phyloP scores from a whole-genome alignment of 2,797 vertebrate genomes.

The Champsocephalus esox region DNA sequence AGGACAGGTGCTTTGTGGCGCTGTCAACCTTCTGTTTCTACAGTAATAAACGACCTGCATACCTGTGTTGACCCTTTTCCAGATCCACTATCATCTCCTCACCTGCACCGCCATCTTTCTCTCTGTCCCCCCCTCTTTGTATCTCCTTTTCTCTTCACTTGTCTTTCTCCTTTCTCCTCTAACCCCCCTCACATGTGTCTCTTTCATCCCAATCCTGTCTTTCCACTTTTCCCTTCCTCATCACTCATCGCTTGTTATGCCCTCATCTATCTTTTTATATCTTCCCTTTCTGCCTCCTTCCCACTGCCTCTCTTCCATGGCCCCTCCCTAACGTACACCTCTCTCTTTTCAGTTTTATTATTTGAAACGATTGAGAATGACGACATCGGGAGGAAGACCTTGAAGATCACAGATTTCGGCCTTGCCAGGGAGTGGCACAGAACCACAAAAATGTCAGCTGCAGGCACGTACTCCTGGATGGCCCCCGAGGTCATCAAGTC shows the following conservation, averaged over 20 bases:
- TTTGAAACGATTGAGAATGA: conserved; percentile 95
- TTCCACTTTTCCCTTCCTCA: conserved; percentile 22
- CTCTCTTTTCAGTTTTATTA: conserved; percentile 88
- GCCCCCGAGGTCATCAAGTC: conserved; percentile 97
- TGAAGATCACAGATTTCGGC: conserved; percentile 98
- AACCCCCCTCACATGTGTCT: conserved; percentile 8
- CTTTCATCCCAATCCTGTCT: conserved; percentile 31
- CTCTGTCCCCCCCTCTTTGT: conserved; percentile 24
- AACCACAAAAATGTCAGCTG: conserved; percentile 96
- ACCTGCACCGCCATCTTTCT: conserved; percentile 24
- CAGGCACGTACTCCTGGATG: conserved; percentile 98
- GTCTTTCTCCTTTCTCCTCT: neutral
- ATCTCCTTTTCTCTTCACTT: conserved; percentile 22
- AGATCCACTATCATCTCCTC: conserved; percentile 66
- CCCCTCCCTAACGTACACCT: conserved; percentile 5
- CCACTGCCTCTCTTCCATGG: neutral
- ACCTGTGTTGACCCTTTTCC: conserved; percentile 55
- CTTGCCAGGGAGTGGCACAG: conserved; percentile 96
- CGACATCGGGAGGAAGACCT: conserved; percentile 93
- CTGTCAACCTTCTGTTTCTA: conserved; percentile 72
- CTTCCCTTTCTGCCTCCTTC: neutral
- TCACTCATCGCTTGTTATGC: neutral
- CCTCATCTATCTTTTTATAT: neutral
- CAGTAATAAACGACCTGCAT: conserved; percentile 70
- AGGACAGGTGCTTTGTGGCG: conserved; percentile 74